These are phyloP conservation scores for Magallana nippona DNA, from an alignment of 2,888 invertebrate species.

Conservation along the genomic window DNA sequence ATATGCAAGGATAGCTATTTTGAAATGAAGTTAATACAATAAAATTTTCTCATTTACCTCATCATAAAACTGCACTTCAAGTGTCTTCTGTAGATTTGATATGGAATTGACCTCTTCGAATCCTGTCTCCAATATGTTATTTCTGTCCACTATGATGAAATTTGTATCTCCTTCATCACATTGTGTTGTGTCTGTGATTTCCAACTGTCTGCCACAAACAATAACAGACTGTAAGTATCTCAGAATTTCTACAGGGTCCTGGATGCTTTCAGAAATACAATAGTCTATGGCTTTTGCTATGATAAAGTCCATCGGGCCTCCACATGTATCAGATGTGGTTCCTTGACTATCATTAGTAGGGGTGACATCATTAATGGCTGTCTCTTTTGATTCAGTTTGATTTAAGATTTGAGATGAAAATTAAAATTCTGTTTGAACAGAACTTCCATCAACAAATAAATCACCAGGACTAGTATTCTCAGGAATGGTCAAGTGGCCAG, in stretches of 20 bases:
- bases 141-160: conserved; percentile 37
- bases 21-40: too few species aligned
- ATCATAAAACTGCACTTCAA: conserved; percentile 44
- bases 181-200: conserved; percentile 21
- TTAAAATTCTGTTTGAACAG: background rate
- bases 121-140: conserved; percentile 33
- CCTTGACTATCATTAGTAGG: background rate
- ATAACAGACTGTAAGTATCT: conserved; percentile 32
- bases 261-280: conserved; percentile 36
- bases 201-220: conserved; percentile 33
- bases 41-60: conserved; percentile 16
- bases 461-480: background rate
- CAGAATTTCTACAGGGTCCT: conserved; percentile 40
- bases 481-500: background rate
- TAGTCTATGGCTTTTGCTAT: conserved; percentile 30
- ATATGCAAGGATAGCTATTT: too few species aligned
- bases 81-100: conserved; percentile 8
- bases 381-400: background rate
- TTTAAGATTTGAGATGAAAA: too few species aligned
- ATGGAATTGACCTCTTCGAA: conserved; percentile 34
- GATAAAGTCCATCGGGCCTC: background rate
- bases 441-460: background rate
- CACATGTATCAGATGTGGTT: background rate
- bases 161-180: conserved; percentile 37
- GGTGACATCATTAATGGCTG: background rate